These are phyloP conservation scores for Cydia splendana DNA, from an alignment of 1,140 invertebrate species.

Conservation along the genomic window DNA sequence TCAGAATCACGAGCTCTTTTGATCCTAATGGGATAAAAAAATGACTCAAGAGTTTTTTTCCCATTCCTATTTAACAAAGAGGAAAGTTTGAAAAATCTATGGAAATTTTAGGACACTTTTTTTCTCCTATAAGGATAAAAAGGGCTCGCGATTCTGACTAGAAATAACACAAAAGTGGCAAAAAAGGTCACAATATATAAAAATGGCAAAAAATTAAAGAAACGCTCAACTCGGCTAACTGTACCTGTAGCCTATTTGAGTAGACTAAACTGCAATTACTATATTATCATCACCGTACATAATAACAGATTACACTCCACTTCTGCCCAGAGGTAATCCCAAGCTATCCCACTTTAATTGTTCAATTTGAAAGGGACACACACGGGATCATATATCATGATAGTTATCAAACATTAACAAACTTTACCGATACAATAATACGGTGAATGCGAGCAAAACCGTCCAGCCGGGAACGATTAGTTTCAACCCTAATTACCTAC, in stretches of 20 bases:
- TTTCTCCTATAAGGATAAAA: no score
- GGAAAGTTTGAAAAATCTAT: no score
- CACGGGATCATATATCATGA: not conserved
- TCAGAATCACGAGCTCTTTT: no score
- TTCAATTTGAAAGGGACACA: not conserved
- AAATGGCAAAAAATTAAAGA: no score
- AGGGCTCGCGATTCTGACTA: no score
- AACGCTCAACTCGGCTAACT: no score
- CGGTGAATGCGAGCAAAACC: not conserved
- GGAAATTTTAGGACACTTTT: no score
- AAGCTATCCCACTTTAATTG: not conserved
- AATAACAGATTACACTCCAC: not conserved
- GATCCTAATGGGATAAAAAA: no score
- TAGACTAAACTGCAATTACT: not conserved
- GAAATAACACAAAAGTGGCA: no score
- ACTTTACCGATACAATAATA: conserved; percentile 6
- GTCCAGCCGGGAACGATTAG: not conserved
- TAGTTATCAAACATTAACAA: conserved; percentile 11
- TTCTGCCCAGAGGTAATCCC: not conserved
- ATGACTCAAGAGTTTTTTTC: no score
- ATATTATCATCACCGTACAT: not conserved
- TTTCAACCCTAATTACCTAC: not conserved
- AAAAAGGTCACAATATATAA: no score
- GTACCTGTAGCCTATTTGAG: not conserved
- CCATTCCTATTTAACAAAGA: no score